Conservation (phyloP, 2,888 invertebrate genomes). For the Phyto melanocephala region DNA sequence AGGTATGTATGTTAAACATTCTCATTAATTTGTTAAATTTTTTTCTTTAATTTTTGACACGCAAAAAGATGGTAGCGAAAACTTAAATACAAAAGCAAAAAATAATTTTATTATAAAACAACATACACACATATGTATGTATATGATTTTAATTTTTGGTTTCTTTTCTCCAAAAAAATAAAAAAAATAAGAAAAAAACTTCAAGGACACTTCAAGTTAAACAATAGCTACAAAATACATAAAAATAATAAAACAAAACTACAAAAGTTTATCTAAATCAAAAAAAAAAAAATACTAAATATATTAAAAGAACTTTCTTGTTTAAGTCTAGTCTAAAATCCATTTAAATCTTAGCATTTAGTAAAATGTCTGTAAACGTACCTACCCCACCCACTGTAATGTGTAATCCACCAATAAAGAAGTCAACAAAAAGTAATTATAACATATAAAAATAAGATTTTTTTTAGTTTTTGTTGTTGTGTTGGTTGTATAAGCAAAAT, state of each 20-base stretch:
- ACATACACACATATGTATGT: background rate
- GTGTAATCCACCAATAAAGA: background rate
- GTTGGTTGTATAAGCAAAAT: constrained; percentile 21
- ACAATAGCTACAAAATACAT: background rate
- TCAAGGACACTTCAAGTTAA: constrained; percentile 35
- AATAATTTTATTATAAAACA: constrained; percentile 18
- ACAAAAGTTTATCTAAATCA: background rate
- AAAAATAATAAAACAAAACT: background rate
- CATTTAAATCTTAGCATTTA: no score
- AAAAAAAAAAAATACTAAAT: background rate
- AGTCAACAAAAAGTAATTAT: constrained; percentile 5
- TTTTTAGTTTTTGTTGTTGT: background rate
- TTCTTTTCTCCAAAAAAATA: background rate
- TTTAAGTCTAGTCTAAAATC: no score
- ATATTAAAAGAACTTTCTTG: no score
- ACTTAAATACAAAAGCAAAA: constrained; percentile 21
- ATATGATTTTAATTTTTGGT: background rate
- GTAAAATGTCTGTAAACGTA: no score
- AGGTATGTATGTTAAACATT: constrained; percentile 42
- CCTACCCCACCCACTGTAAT: no score
- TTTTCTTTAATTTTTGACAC: constrained; percentile 26
- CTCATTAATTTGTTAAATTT: constrained; percentile 47
- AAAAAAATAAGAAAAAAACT: background rate
- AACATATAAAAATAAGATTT: constrained; percentile 1
- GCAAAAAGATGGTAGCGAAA: constrained; percentile 1